Percentiles rank a stretch among this genome's conserved stretches.
These are phyloP conservation scores for Macroramphosus scolopax DNA, from an alignment of 2,797 vertebrate genomes.

Conservation along the genomic window DNA sequence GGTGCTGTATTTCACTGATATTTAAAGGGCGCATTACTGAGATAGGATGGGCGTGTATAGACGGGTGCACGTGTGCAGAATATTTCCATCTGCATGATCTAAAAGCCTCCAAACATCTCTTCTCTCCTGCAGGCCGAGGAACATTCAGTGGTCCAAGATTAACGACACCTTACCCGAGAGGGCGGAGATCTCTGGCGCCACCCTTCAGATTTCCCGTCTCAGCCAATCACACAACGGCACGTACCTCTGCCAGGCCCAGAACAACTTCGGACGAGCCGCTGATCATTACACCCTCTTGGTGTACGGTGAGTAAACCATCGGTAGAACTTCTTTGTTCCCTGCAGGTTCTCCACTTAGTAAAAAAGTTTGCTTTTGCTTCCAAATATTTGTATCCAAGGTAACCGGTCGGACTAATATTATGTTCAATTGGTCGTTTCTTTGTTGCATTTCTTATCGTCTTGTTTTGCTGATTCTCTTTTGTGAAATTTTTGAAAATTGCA, in stretches of 20 bases:
- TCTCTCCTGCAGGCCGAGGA: conserved; percentile 74
- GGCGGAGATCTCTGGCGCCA: conserved; percentile 82
- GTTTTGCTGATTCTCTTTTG: not conserved
- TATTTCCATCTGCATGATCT: not conserved
- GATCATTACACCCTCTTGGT: conserved; percentile 90
- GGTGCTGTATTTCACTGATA: no score
- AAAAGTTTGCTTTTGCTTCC: conserved; percentile 11
- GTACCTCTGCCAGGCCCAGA: conserved; percentile 88
- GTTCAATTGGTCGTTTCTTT: no score
- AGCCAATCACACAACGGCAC: conserved; percentile 89
- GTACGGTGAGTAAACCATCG: conserved; percentile 86
- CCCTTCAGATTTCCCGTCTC: conserved; percentile 84
- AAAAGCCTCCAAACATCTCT: not conserved
- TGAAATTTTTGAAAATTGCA: conserved; percentile 11
- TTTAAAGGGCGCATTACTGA: no score
- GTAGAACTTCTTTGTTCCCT: not conserved
- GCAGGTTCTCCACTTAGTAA: not conserved
- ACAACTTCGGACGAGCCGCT: conserved; percentile 87
- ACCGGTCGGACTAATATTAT: no score
- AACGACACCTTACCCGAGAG: conserved; percentile 88
- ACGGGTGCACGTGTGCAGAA: no score
- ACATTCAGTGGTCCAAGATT: conserved; percentile 87
- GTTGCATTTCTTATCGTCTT: conserved; percentile 15
- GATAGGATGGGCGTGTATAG: no score
- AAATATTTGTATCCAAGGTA: no score